A percentile compares a stretch with the other conserved stretches of the same genome.
Conservation (phyloP, 2,113 vertebrate genomes). For the Chamaea fasciata region DNA sequence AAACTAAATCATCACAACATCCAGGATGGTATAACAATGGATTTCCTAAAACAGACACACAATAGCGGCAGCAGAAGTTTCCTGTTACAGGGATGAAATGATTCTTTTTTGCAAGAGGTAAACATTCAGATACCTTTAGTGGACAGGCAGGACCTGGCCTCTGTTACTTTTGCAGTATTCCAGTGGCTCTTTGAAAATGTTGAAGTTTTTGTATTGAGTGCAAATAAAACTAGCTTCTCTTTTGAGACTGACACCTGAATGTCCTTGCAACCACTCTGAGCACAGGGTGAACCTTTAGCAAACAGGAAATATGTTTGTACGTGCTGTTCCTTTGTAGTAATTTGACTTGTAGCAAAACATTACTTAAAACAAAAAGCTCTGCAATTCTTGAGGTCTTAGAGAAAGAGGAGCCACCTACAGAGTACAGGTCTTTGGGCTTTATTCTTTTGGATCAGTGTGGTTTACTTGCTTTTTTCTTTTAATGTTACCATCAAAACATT, state of each 20-base stretch:
- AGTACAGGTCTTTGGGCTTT: not conserved
- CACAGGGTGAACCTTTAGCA: not conserved
- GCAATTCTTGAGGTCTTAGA: not conserved
- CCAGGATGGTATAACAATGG: slow-evolving; percentile 19
- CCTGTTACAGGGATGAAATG: not conserved
- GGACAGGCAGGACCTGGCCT: not conserved
- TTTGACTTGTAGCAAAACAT: not conserved
- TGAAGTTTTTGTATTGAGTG: not conserved
- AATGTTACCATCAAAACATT: not conserved
- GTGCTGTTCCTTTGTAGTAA: not conserved
- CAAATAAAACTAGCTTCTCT: not conserved
- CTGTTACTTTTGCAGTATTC: not conserved
- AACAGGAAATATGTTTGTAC: not conserved
- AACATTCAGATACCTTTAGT: not conserved
- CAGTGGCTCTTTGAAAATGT: not conserved
- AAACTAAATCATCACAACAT: not conserved
- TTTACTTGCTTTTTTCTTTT: not conserved
- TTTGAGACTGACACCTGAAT: not conserved
- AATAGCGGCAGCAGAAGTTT: not conserved
- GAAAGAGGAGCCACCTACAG: not conserved
- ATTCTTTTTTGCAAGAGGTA: not conserved
- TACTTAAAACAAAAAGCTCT: not conserved
- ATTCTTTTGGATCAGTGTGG: not conserved
- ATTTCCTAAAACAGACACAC: not conserved
- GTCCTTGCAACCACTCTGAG: not conserved